Percentiles rank a stretch among this genome's conserved stretches.
Evolutionary conservation across 2,888 invertebrate genomes (phyloP).

Genomic region (Phortica magna): DNA sequence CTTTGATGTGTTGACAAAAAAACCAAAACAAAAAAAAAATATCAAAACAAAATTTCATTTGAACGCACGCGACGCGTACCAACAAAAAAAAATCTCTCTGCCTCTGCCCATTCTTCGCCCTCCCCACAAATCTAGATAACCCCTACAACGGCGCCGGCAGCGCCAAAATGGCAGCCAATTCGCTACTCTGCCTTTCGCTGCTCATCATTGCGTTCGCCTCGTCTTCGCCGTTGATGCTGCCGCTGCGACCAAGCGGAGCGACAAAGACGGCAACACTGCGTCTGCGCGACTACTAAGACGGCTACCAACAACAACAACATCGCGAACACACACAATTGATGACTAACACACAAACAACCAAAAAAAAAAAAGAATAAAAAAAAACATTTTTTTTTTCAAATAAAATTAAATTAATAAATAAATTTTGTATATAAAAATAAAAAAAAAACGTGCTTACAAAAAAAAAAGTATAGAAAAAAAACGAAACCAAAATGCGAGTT

Average conservation of each 20-base stretch:
- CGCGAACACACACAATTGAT: not conserved
- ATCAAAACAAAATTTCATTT: conserved; percentile 37
- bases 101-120: conserved; percentile 35
- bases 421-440: conserved; percentile 15
- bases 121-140: conserved; percentile 62
- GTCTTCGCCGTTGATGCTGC: conserved; percentile 41
- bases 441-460: not conserved
- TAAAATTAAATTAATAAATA: not conserved
- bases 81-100: conserved; percentile 40
- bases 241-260: conserved; percentile 5
- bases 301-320: not conserved
- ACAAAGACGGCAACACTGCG: not conserved
- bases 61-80: not conserved
- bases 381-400: not conserved
- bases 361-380: not conserved
- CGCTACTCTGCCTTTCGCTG: conserved; percentile 36
- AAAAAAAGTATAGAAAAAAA: conserved; percentile 21
- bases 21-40: conserved; percentile 38
- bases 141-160: conserved; percentile 63
- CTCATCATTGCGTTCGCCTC: conserved; percentile 34
- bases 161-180: conserved; percentile 33
- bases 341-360: not conserved
- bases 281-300: not conserved
- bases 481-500: conserved; percentile 12
- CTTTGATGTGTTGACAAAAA: conserved; percentile 36